Conservation (phyloP, 2,888 invertebrate genomes). For the Caenorhabditis sp. region DNA sequence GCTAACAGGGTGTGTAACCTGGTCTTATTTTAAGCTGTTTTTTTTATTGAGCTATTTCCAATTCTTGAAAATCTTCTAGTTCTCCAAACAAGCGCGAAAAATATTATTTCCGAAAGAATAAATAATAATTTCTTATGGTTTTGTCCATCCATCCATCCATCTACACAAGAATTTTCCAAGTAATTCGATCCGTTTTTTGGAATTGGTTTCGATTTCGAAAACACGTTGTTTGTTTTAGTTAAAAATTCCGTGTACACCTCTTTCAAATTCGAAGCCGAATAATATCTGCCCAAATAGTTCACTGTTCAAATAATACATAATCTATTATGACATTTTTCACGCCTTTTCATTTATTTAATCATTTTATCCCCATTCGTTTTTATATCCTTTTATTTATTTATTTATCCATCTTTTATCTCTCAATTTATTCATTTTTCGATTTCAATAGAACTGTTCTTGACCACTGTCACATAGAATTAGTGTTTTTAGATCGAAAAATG, state of each 20-base stretch:
- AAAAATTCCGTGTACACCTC: not conserved
- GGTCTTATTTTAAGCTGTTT: no score
- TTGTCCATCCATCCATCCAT: no score
- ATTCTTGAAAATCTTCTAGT: no score
- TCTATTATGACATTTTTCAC: not conserved
- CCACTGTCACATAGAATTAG: no score
- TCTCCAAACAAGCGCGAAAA: no score
- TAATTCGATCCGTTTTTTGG: not conserved
- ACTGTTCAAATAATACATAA: not conserved
- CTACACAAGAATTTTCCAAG: not conserved
- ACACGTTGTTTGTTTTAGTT: constrained; percentile 1
- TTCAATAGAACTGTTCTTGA: no score
- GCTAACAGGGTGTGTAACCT: no score
- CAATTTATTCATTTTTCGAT: no score
- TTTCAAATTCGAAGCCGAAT: not conserved
- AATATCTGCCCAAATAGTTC: not conserved
- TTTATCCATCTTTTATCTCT: not conserved
- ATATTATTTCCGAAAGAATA: no score
- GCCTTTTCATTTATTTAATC: not conserved
- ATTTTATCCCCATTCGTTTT: not conserved
- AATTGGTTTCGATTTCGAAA: not conserved
- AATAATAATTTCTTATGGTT: no score
- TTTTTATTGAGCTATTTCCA: no score
- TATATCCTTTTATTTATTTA: not conserved
- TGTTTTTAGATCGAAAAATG: no score